A percentile compares a stretch with the other conserved stretches of the same genome.
These are phyloP conservation scores for Eulemur albifrons DNA, from an alignment of 2,797 vertebrate species.

Conservation along the genomic window DNA sequence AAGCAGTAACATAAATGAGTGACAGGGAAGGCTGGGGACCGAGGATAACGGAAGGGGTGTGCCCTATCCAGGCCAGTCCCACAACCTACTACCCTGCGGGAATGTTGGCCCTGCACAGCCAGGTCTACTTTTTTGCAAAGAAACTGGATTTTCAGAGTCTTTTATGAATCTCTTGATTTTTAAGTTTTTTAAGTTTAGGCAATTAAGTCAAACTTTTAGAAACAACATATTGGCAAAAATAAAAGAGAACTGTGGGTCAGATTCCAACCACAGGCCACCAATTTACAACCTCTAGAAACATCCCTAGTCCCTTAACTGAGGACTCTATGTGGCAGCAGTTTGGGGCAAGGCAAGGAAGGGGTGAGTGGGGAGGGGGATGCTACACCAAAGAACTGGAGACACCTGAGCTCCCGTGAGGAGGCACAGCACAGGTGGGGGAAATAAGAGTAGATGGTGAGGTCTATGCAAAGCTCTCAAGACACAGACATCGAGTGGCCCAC, in stretches of 20 bases:
- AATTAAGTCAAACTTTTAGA: not conserved
- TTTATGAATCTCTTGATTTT: not conserved
- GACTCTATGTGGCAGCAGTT: not conserved
- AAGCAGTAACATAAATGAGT: not conserved
- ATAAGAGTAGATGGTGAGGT: not conserved
- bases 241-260: not conserved
- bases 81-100: not conserved
- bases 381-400: not conserved
- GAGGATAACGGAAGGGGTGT: not conserved
- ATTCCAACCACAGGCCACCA: not conserved
- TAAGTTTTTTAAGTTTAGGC: not conserved
- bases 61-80: not conserved
- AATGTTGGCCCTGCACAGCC: accelerated
- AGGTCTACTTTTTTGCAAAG: not conserved
- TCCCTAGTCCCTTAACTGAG: not conserved
- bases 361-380: too few relatives aligned
- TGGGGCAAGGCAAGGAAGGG: too few relatives aligned
- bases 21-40: not conserved
- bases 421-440: not conserved
- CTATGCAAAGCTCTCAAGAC: not conserved
- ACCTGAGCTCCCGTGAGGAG: not conserved
- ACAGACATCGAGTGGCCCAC: too few relatives aligned
- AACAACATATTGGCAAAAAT: conserved; percentile 11
- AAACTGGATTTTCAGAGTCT: not conserved
- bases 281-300: not conserved